Conservation (phyloP, 2,113 vertebrate genomes). For the Chelonoidis abingdonii region DNA sequence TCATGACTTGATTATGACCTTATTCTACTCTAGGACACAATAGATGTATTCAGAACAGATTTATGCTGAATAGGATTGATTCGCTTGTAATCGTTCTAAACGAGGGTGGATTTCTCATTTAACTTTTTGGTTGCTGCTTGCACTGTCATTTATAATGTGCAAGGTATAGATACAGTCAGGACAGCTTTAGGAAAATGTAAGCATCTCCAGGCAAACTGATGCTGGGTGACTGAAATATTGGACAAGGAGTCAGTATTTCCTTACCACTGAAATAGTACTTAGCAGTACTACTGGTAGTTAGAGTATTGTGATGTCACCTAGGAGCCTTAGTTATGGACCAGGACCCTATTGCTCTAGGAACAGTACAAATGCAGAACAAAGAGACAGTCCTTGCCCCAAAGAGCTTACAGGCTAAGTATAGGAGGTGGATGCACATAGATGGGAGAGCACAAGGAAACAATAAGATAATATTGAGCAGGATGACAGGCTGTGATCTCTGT, state of each 20-base stretch:
- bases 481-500: neutral
- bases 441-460: neutral
- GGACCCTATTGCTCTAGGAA: neutral
- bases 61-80: neutral
- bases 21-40: conserved; percentile 18
- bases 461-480: neutral
- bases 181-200: neutral
- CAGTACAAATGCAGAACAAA: neutral
- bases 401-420: neutral
- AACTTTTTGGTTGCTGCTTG: conserved; percentile 6
- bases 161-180: neutral
- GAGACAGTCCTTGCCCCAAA: neutral
- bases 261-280: neutral
- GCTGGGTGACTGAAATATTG: neutral
- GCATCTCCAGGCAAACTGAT: neutral
- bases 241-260: neutral
- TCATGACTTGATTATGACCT: conserved; percentile 44
- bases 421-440: neutral
- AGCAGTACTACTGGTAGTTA: neutral
- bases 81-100: neutral
- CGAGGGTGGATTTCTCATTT: neutral
- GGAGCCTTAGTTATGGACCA: neutral
- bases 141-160: neutral
- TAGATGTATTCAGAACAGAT: conserved; percentile 2
- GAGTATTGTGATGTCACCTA: neutral